Evolutionary conservation across 2,888 invertebrate genomes (phyloP).

Genomic region (Caenorhabditis zanzibari): DNA sequence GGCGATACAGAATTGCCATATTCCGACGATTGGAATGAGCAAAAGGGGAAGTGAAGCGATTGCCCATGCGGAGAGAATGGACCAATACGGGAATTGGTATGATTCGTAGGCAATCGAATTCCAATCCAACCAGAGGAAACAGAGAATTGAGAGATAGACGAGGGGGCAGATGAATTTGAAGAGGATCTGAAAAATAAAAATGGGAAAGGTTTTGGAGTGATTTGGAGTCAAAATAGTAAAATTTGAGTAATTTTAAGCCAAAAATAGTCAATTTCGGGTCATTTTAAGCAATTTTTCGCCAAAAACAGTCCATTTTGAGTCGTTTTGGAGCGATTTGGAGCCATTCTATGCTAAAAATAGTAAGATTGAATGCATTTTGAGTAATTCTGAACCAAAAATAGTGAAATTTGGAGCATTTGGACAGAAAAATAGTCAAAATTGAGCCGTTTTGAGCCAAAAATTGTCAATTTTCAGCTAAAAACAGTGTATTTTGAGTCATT

Average conservation of each 20-base stretch:
- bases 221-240: background rate
- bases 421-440: too few relatives aligned
- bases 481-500: too few relatives aligned
- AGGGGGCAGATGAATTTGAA: slow-evolving; percentile 89
- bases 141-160: slow-evolving; percentile 88
- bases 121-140: slow-evolving; percentile 89
- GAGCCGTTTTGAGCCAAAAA: too few relatives aligned
- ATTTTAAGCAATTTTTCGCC: background rate
- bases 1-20: slow-evolving; percentile 84
- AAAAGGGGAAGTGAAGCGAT: slow-evolving; percentile 88
- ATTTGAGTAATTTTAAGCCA: background rate
- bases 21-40: slow-evolving; percentile 88
- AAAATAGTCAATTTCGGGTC: too few relatives aligned
- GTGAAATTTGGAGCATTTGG: too few relatives aligned
- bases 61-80: slow-evolving; percentile 87
- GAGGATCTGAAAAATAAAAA: slow-evolving; percentile 83
- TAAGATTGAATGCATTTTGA: too few relatives aligned
- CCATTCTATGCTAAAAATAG: too few relatives aligned
- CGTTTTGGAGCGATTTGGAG: too few relatives aligned
- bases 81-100: slow-evolving; percentile 87
- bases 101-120: slow-evolving; percentile 87
- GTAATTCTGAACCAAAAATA: too few relatives aligned
- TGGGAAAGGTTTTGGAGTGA: background rate
- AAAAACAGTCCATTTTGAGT: background rate
- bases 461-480: too few relatives aligned